Conservation (phyloP, 2,888 invertebrate genomes). For the Drosophila antonietae region DNA sequence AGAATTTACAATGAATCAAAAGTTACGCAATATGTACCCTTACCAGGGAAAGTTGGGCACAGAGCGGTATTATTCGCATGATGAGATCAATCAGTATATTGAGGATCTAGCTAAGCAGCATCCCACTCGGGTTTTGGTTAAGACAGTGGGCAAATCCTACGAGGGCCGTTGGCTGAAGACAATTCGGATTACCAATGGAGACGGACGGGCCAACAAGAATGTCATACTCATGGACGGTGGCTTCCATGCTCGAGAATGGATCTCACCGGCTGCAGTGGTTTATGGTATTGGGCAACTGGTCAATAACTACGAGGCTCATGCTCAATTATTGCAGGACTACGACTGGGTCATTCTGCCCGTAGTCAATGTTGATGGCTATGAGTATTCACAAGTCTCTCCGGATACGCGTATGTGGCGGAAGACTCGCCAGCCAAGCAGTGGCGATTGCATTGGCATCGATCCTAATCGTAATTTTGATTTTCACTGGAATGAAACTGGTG, state of each 20-base stretch:
- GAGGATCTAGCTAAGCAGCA: conserved; percentile 84
- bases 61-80: conserved; percentile 66
- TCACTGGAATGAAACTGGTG: conserved; percentile 85
- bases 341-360: conserved; percentile 89
- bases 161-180: conserved; percentile 87
- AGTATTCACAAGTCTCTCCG: conserved; percentile 85
- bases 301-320: conserved; percentile 83
- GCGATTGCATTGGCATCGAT: conserved; percentile 86
- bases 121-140: conserved; percentile 85
- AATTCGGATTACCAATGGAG: conserved; percentile 87
- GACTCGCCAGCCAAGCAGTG: conserved; percentile 83
- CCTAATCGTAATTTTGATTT: conserved; percentile 88
- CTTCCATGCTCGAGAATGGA: conserved; percentile 89
- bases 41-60: conserved; percentile 60
- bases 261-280: conserved; percentile 86
- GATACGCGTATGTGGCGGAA: conserved; percentile 85
- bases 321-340: conserved; percentile 85
- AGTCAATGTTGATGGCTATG: conserved; percentile 90
- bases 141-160: conserved; percentile 86
- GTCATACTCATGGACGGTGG: conserved; percentile 86
- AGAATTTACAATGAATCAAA: conserved; percentile 50
- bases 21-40: conserved; percentile 40
- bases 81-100: conserved; percentile 85
- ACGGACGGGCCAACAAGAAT: conserved; percentile 78
- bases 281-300: conserved; percentile 87